Conservation (phyloP, 92 coral and sea anemone genomes). For the Pocillopora meandrina region DNA sequence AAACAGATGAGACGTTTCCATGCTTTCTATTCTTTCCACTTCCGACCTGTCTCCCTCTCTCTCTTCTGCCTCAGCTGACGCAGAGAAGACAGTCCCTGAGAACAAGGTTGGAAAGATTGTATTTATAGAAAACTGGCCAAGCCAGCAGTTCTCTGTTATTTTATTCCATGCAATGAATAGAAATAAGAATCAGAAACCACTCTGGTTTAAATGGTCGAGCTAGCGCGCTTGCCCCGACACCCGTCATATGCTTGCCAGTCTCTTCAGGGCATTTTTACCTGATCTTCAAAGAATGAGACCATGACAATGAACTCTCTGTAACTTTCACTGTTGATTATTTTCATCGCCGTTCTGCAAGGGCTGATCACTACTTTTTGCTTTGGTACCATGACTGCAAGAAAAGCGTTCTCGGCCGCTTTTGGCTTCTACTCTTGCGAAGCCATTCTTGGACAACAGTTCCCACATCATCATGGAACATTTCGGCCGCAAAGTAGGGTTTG, state of each 20-base stretch:
- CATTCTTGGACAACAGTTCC: too few species aligned
- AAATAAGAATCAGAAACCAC: not conserved
- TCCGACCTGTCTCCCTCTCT: too few species aligned
- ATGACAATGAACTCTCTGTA: not conserved
- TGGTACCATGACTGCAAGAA: not conserved
- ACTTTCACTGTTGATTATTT: not conserved
- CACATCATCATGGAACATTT: too few species aligned
- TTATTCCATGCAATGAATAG: not conserved
- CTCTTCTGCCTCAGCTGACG: too few species aligned
- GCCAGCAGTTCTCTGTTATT: not conserved
- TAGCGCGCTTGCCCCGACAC: not conserved
- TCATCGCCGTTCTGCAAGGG: not conserved
- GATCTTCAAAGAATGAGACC: too few species aligned
- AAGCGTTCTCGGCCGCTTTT: not conserved
- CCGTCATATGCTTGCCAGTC: not conserved
- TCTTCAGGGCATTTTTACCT: too few species aligned
- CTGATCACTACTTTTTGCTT: not conserved
- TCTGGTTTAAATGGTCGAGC: not conserved
- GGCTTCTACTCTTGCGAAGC: too few species aligned
- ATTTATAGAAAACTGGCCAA: too few species aligned
- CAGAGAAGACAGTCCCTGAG: too few species aligned
- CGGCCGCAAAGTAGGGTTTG: slow-evolving; percentile 1
- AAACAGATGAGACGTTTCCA: too few species aligned
- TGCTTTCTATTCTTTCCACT: too few species aligned
- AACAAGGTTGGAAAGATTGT: too few species aligned